phyloP scores from a whole-genome alignment of 1,140 invertebrate genomes.

The Palaemon carinicauda region DNA sequence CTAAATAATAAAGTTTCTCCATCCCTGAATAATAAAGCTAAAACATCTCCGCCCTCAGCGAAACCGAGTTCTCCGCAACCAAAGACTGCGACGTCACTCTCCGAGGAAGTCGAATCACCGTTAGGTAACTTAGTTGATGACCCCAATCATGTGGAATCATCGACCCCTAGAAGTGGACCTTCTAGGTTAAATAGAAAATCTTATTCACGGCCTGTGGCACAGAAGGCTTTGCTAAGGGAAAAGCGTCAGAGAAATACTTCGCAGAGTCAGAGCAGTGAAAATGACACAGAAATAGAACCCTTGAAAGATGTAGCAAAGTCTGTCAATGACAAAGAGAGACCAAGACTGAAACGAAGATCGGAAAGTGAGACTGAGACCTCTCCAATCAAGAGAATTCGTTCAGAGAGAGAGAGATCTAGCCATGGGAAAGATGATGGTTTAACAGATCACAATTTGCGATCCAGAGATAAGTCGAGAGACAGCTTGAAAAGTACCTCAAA shows the following conservation, averaged over 20 bases:
- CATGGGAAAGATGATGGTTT: background rate
- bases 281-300: background rate
- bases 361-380: conserved; percentile 31
- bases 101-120: no score
- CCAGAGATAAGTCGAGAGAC: conserved; percentile 33
- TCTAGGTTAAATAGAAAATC: background rate
- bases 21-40: background rate
- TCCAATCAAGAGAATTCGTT: background rate
- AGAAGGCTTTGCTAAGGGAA: conserved; percentile 30
- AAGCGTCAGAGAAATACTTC: background rate
- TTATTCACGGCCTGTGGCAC: background rate
- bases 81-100: no score
- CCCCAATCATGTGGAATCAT: background rate
- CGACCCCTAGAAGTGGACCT: background rate
- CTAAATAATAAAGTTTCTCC: background rate
- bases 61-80: background rate
- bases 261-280: conserved; percentile 12
- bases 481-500: background rate
- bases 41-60: background rate
- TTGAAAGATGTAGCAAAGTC: conserved; percentile 1
- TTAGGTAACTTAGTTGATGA: no score
- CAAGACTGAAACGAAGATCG: background rate
- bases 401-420: background rate
- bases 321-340: background rate
- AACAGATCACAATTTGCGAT: conserved; percentile 35